Evolutionary conservation across 2,113 vertebrate species (phyloP).

Genomic region (Sinocyclocheilus rhinocerous): DNA sequence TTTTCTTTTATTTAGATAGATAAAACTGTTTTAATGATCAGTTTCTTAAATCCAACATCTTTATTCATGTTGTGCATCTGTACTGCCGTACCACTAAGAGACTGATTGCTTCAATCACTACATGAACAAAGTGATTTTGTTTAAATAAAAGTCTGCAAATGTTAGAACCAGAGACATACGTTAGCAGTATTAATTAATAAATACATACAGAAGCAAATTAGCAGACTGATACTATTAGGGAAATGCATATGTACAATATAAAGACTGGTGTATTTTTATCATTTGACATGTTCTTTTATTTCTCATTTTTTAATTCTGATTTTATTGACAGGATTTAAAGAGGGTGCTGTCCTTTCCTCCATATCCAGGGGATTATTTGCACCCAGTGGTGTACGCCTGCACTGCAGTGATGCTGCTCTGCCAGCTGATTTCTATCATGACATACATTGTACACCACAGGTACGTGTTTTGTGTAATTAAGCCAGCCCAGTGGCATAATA

Average conservation of each 20-base stretch:
- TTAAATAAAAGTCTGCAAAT: background rate
- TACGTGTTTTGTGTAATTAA: slow-evolving; percentile 22
- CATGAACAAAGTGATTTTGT: too few relatives aligned
- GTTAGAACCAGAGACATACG: background rate
- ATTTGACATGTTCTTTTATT: background rate
- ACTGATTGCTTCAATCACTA: background rate
- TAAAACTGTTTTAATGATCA: background rate
- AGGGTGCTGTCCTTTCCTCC: slow-evolving; percentile 89
- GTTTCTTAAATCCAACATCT: slow-evolving; percentile 1
- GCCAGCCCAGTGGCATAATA: background rate
- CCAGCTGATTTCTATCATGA: slow-evolving; percentile 87
- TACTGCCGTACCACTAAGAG: background rate
- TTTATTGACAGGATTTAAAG: slow-evolving; percentile 86
- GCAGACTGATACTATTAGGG: background rate
- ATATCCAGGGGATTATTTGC: slow-evolving; percentile 92
- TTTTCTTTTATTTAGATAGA: slow-evolving; percentile 2
- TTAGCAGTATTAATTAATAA: background rate
- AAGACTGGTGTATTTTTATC: background rate
- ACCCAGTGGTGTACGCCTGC: slow-evolving; percentile 97
- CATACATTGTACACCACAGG: slow-evolving; percentile 65
- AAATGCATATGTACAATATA: background rate
- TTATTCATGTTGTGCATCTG: background rate
- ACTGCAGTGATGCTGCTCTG: slow-evolving; percentile 95
- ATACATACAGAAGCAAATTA: background rate
- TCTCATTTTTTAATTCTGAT: slow-evolving; percentile 39